Conservation (phyloP, 2,888 invertebrate species). For the Crossocerus cetratus region DNA sequence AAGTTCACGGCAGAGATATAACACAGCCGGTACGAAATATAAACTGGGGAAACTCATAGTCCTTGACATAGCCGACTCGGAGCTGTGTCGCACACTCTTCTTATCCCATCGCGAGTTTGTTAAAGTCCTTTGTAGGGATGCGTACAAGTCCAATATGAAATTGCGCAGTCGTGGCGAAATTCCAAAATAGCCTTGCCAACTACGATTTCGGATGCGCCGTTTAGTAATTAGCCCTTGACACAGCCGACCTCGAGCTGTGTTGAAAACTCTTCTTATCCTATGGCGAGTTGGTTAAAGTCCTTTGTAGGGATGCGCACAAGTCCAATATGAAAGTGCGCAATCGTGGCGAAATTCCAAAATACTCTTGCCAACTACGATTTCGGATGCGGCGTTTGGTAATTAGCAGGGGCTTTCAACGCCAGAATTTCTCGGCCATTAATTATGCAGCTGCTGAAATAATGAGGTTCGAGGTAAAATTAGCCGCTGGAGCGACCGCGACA, state of each 20-base stretch:
- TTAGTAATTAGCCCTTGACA: conserved; percentile 49
- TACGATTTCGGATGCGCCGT: conserved; percentile 38
- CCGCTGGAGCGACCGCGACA: conserved; percentile 4
- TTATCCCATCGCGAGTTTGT: conserved; percentile 4
- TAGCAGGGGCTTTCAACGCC: conserved; percentile 34
- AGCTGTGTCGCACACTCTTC: conserved; percentile 6
- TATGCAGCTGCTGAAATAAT: conserved; percentile 41
- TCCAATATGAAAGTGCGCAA: conserved; percentile 6
- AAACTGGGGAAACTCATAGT: conserved; percentile 44
- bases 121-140: conserved; percentile 18
- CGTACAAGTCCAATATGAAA: conserved; percentile 8
- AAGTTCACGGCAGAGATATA: conserved; percentile 58
- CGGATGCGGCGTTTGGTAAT: conserved; percentile 44
- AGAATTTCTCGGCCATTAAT: conserved; percentile 57
- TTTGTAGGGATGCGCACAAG: conserved; percentile 13
- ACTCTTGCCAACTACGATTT: conserved; percentile 38
- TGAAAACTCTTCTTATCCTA: conserved; percentile 1
- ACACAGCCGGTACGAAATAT: conserved; percentile 45
- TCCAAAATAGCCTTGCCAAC: conserved; percentile 23
- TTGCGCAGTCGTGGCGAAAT: conserved; percentile 22
- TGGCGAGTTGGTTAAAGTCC: conserved; percentile 10
- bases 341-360: conserved; percentile 29
- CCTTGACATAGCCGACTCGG: conserved; percentile 18
- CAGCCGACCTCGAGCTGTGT: conserved; percentile 16
- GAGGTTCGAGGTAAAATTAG: conserved; percentile 20